phyloP scores from a whole-genome alignment of 2,113 vertebrate species.

The Mus musculus region GRCm39 chr12:110808001-110808500 shows the following conservation, averaged over 20 bases:
- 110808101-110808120: background rate
- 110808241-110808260: background rate
- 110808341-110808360: background rate
- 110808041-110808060: background rate
- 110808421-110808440: background rate
- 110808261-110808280: background rate
- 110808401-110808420: background rate
- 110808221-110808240: background rate
- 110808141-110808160: background rate
- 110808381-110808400: background rate
- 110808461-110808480: constrained; percentile 43
- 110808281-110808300: background rate
- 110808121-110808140: background rate
- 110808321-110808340: background rate
- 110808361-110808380: background rate
- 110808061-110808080: background rate
- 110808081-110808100: background rate
- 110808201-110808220: background rate
- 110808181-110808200: background rate
- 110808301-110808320: background rate
- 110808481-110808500: too few species aligned
- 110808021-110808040: background rate
- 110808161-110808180: background rate
- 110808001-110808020: background rate
- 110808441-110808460: constrained; percentile 14